Percentiles rank a stretch among this genome's conserved stretches.
Evolutionary conservation across 2,113 vertebrate species (phyloP).

Genomic region (Pollachius pollachius): DNA sequence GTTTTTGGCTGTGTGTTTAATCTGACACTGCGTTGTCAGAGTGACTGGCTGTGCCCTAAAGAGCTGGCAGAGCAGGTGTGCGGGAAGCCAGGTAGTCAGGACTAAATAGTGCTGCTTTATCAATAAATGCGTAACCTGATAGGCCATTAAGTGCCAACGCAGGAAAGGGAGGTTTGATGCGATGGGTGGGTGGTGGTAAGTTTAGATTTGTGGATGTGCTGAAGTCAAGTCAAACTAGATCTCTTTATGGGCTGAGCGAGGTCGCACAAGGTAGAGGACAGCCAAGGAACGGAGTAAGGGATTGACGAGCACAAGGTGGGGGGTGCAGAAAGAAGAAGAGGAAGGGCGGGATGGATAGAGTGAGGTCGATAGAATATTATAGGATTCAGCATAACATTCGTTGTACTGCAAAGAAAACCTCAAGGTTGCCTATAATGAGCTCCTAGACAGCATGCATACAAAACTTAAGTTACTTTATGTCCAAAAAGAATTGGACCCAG

Average conservation of each 20-base stretch:
- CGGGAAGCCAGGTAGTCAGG: conserved; percentile 49
- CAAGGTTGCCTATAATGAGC: conserved; percentile 63
- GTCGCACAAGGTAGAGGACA: conserved; percentile 27
- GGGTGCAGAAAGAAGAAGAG: conserved; percentile 24
- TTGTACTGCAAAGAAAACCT: conserved; percentile 39
- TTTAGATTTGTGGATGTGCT: conserved; percentile 60
- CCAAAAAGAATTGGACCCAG: conserved; percentile 28
- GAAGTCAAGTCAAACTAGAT: conserved; percentile 49
- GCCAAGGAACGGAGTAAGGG: conserved; percentile 26
- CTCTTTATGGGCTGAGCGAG: conserved; percentile 20
- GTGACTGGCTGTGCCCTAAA: conserved; percentile 34
- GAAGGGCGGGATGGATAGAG: conserved; percentile 7
- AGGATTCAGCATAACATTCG: conserved; percentile 41
- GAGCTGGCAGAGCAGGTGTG: conserved; percentile 53
- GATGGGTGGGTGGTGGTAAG: conserved; percentile 41
- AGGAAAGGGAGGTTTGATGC: conserved; percentile 39
- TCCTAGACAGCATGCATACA: conserved; percentile 28
- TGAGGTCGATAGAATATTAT: conserved; percentile 40
- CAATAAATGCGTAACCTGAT: conserved; percentile 62
- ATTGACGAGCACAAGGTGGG: neutral
- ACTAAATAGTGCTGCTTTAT: conserved; percentile 66
- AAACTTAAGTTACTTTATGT: conserved; percentile 30
- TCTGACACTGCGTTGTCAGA: conserved; percentile 44
- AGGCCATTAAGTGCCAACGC: conserved; percentile 53
- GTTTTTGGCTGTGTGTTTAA: conserved; percentile 19